phyloP scores from a whole-genome alignment of 2,113 vertebrate species.

The Notarius lentiginosus region DNA sequence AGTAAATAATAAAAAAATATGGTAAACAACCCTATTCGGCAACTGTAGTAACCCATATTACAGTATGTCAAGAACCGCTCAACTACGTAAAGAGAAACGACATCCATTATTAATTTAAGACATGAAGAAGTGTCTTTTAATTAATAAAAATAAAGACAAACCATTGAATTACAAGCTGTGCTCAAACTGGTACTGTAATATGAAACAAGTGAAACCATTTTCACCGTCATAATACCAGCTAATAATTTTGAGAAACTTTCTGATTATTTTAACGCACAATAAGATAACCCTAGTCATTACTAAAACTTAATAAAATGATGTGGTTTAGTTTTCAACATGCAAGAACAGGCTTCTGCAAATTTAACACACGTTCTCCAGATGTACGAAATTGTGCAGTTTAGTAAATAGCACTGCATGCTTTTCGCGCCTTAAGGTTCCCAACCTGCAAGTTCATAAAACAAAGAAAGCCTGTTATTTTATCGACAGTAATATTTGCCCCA shows the following conservation, averaged over 20 bases:
- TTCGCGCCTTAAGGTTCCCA: background rate
- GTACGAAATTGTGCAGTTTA: background rate
- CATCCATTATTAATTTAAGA: too few species aligned
- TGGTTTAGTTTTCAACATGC: background rate
- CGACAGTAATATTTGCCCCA: background rate
- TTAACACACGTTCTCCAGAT: background rate
- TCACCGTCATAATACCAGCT: background rate
- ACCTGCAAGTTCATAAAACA: background rate
- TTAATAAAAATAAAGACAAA: too few species aligned
- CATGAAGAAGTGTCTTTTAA: too few species aligned
- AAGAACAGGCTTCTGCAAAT: background rate
- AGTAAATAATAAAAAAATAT: too few species aligned
- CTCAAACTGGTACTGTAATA: background rate
- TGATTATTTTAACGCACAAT: background rate
- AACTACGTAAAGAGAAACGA: too few species aligned
- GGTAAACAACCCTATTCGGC: too few species aligned
- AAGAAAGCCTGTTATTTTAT: background rate
- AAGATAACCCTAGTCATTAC: background rate
- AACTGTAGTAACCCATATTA: too few species aligned
- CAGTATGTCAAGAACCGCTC: too few species aligned
- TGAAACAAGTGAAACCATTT: background rate
- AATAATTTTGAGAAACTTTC: background rate
- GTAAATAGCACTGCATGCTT: background rate
- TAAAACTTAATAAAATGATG: background rate
- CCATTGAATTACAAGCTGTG: too few species aligned